A percentile compares a stretch with the other conserved stretches of the same genome.
Evolutionary conservation across 1,140 invertebrate species (phyloP).

Genomic region (Thrips palmi): DNA sequence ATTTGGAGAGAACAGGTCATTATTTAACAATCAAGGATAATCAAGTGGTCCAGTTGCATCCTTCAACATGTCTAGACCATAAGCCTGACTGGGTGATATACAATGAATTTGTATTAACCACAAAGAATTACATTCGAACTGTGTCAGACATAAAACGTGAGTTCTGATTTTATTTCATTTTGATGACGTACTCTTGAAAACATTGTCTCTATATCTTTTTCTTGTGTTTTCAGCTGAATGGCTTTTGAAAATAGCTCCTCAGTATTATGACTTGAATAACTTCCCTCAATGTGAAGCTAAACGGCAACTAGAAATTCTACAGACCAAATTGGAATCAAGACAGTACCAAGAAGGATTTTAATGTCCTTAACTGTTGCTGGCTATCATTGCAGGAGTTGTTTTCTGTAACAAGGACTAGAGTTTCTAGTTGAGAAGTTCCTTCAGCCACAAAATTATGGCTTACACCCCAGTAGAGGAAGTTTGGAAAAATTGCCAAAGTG

Average conservation of each 20-base stretch:
- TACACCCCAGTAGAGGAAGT: too few relatives aligned
- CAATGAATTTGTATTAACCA: slow-evolving; percentile 98
- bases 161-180: slow-evolving; percentile 19
- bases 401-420: too few relatives aligned
- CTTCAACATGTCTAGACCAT: slow-evolving; percentile 95
- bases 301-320: slow-evolving; percentile 71
- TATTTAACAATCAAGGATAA: slow-evolving; percentile 99
- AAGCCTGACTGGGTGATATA: slow-evolving; percentile 99
- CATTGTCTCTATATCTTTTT: slow-evolving; percentile 8
- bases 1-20: slow-evolving; percentile 87
- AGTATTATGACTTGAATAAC: slow-evolving; percentile 95
- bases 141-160: slow-evolving; percentile 97
- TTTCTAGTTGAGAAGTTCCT: too few relatives aligned
- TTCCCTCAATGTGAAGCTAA: slow-evolving; percentile 97
- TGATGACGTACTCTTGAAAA: background rate
- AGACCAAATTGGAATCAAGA: slow-evolving; percentile 64
- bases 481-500: too few relatives aligned
- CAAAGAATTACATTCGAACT: slow-evolving; percentile 98
- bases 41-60: slow-evolving; percentile 96
- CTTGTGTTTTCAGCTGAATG: slow-evolving; percentile 55
- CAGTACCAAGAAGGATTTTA: slow-evolving; percentile 77
- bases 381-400: too few relatives aligned
- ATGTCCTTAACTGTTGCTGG: too few relatives aligned
- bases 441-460: too few relatives aligned
- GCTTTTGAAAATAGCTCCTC: slow-evolving; percentile 87